Conservation (phyloP, 2,113 vertebrate genomes). For the Strix aluco region DNA sequence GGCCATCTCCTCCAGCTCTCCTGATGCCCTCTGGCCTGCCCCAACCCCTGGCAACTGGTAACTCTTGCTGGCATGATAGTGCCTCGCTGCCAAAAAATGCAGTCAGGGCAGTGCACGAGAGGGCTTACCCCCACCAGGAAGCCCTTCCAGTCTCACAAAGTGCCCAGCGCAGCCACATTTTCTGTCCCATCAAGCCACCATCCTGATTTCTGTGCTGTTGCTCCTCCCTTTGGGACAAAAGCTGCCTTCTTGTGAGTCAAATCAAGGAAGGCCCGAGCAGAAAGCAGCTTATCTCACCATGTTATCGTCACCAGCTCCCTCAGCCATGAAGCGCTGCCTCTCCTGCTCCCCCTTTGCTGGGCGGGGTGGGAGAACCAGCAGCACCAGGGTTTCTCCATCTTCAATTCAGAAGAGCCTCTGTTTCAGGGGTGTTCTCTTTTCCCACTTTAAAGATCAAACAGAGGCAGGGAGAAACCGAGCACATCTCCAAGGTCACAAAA, state of each 20-base stretch:
- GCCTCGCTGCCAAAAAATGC: rapidly evolving
- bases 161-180: rapidly evolving
- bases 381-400: background rate
- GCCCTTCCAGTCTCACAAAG: background rate
- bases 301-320: rapidly evolving
- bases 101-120: background rate
- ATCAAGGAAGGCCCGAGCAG: background rate
- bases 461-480: background rate
- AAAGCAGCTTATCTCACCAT: background rate
- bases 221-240: background rate
- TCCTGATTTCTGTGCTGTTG: background rate
- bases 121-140: background rate
- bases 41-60: background rate
- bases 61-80: rapidly evolving
- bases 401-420: background rate
- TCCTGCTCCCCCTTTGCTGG: background rate
- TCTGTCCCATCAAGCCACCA: background rate
- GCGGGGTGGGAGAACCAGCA: rapidly evolving
- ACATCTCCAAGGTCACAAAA: background rate
- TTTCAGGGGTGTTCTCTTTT: background rate
- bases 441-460: rapidly evolving
- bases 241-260: background rate
- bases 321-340: background rate
- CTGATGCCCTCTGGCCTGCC: background rate
- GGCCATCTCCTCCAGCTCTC: background rate